A percentile compares a stretch with the other conserved stretches of the same genome.
These are phyloP conservation scores for Mormyrops boulengeri DNA, from an alignment of 2,797 vertebrate genomes.

Conservation along the genomic window DNA sequence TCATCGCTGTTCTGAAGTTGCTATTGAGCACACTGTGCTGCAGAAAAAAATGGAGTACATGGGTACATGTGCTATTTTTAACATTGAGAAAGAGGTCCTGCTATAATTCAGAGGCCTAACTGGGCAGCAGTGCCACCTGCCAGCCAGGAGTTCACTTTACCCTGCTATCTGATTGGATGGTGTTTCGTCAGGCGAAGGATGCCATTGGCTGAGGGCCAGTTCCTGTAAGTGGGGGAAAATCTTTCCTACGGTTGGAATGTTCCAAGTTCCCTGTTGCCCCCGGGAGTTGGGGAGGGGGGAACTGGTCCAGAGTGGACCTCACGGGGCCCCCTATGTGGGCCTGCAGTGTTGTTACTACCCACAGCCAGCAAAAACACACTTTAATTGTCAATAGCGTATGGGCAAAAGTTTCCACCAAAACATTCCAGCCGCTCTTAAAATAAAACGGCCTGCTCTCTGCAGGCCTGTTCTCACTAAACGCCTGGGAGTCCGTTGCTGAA, in stretches of 20 bases:
- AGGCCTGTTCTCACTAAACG: background rate
- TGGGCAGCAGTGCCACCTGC: constrained; percentile 33
- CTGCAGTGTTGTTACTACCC: background rate
- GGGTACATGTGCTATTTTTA: constrained; percentile 24
- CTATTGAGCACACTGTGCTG: background rate
- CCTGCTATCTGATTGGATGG: constrained; percentile 41
- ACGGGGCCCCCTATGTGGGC: background rate
- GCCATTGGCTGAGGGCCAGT: constrained; percentile 48
- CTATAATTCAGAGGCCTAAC: constrained; percentile 30
- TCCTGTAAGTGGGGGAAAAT: constrained; percentile 29
- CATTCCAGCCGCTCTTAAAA: constrained; percentile 12
- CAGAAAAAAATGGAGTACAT: background rate
- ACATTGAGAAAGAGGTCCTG: constrained; percentile 24
- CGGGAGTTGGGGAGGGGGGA: constrained; percentile 9
- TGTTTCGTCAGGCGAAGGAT: constrained; percentile 35
- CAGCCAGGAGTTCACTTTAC: constrained; percentile 29
- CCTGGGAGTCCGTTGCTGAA: background rate
- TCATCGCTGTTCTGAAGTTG: background rate
- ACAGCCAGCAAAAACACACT: constrained; percentile 19
- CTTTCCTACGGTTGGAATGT: constrained; percentile 49
- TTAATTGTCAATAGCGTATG: constrained; percentile 2
- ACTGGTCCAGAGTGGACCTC: background rate
- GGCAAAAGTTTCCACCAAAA: constrained; percentile 24
- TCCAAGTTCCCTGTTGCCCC: constrained; percentile 34
- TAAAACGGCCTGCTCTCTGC: constrained; percentile 4